These are phyloP conservation scores for Cardiocondyla obscurior DNA, from an alignment of 1,140 invertebrate species.

Conservation along the genomic window DNA sequence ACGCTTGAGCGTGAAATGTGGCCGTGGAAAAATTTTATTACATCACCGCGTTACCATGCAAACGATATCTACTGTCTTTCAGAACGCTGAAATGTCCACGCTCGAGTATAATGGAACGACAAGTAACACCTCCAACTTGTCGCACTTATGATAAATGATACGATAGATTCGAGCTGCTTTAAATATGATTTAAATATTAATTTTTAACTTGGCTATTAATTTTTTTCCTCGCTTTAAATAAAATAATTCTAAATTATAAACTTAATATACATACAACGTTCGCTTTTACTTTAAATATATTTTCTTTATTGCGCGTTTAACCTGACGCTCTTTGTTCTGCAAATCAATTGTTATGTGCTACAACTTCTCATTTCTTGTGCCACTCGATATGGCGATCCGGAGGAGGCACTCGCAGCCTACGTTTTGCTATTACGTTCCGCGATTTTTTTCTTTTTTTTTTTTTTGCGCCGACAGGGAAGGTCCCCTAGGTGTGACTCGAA, in stretches of 20 bases:
- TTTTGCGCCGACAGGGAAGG: constrained; percentile 45
- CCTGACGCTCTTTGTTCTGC: not conserved
- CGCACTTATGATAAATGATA: not conserved
- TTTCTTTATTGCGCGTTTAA: too few relatives aligned
- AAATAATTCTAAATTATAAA: too few relatives aligned
- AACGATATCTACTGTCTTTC: not conserved
- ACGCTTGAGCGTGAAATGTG: constrained; percentile 9
- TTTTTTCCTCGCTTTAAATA: too few relatives aligned
- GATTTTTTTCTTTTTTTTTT: constrained; percentile 52
- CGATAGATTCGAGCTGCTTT: not conserved
- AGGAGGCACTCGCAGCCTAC: constrained; percentile 47
- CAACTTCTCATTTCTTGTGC: not conserved
- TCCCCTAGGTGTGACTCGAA: constrained; percentile 72
- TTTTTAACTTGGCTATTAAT: too few relatives aligned
- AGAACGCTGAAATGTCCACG: not conserved
- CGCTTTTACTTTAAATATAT: too few relatives aligned
- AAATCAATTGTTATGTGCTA: not conserved
- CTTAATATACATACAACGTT: too few relatives aligned
- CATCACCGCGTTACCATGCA: not conserved
- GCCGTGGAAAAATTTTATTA: not conserved
- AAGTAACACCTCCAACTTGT: not conserved
- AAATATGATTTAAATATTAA: not conserved
- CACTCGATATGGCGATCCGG: constrained; percentile 14
- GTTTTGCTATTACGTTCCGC: constrained; percentile 32
- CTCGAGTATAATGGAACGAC: not conserved